Percentiles rank a stretch among this genome's conserved stretches.
phyloP scores from a whole-genome alignment of 2,888 invertebrate species.

The Copidosoma aretas region DNA sequence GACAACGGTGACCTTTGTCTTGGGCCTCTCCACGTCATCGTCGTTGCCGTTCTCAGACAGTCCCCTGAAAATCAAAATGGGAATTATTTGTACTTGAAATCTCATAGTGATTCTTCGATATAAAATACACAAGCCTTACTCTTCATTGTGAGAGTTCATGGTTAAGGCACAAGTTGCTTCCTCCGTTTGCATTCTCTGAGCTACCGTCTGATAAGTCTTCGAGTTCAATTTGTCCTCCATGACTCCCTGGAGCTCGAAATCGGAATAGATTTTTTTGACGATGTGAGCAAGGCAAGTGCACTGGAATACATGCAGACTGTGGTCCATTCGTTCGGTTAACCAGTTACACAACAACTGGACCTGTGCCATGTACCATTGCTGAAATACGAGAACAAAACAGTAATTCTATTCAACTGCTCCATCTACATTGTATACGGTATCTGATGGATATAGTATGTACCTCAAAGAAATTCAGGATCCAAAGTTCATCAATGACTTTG shows the following conservation, averaged over 20 bases:
- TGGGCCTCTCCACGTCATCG: conserved; percentile 68
- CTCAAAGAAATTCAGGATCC: conserved; percentile 83
- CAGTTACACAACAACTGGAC: conserved; percentile 92
- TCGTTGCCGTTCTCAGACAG: conserved; percentile 65
- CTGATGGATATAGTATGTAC: too few relatives aligned
- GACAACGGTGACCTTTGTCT: conserved; percentile 69
- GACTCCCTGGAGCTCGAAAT: conserved; percentile 98
- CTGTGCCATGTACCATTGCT: conserved; percentile 96
- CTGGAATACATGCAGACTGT: conserved; percentile 94
- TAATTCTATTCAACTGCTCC: too few relatives aligned
- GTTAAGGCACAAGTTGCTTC: conserved; percentile 92
- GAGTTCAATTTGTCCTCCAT: conserved; percentile 97
- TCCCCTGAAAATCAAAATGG: conserved; percentile 48
- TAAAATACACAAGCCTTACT: conserved; percentile 63
- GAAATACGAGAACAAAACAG: conserved; percentile 52
- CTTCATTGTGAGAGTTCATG: conserved; percentile 79
- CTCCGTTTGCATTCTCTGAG: conserved; percentile 94
- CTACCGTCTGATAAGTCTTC: conserved; percentile 91
- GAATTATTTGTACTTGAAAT: neutral
- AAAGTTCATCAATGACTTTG: conserved; percentile 88
- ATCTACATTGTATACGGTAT: too few relatives aligned
- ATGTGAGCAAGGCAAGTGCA: conserved; percentile 96
- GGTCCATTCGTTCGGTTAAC: conserved; percentile 91
- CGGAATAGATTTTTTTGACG: conserved; percentile 98
- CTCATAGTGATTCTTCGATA: neutral